Conservation (phyloP, 2,888 invertebrate genomes). For the Brachyopa scutellaris region DNA sequence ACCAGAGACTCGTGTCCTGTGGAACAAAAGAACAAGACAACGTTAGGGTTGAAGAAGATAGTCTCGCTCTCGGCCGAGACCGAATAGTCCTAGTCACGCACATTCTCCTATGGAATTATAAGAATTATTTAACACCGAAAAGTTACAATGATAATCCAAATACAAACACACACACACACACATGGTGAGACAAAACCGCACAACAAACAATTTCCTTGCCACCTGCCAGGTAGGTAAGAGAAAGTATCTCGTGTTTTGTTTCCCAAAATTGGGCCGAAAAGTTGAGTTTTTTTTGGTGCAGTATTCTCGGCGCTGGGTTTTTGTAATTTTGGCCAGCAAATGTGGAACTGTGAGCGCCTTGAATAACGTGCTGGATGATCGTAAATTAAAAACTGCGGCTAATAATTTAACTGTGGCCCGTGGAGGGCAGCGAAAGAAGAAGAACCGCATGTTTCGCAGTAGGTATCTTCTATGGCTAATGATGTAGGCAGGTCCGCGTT, state of each 20-base stretch:
- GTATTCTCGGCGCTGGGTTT: neutral
- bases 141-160: conserved; percentile 37
- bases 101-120: conserved; percentile 48
- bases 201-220: conserved; percentile 65
- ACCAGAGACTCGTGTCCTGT: conserved; percentile 60
- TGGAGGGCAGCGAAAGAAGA: conserved; percentile 20
- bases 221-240: conserved; percentile 23
- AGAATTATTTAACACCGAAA: conserved; percentile 67
- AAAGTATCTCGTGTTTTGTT: conserved; percentile 15
- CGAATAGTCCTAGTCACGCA: conserved; percentile 65
- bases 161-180: neutral
- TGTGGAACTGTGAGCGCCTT: conserved; percentile 62
- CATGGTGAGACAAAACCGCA: conserved; percentile 15
- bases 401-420: conserved; percentile 62
- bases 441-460: conserved; percentile 9
- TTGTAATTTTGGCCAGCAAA: conserved; percentile 32
- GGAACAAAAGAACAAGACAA: conserved; percentile 63
- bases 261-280: conserved; percentile 46
- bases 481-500: conserved; percentile 1
- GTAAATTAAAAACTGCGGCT: conserved; percentile 68
- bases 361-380: conserved; percentile 58
- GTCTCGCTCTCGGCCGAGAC: conserved; percentile 15
- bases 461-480: conserved; percentile 33
- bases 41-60: conserved; percentile 57
- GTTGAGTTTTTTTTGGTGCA: conserved; percentile 40